A percentile compares a stretch with the other conserved stretches of the same genome.
Evolutionary conservation across 2,113 vertebrate genomes (phyloP).

Genomic region (Pleuronectes platessa): DNA sequence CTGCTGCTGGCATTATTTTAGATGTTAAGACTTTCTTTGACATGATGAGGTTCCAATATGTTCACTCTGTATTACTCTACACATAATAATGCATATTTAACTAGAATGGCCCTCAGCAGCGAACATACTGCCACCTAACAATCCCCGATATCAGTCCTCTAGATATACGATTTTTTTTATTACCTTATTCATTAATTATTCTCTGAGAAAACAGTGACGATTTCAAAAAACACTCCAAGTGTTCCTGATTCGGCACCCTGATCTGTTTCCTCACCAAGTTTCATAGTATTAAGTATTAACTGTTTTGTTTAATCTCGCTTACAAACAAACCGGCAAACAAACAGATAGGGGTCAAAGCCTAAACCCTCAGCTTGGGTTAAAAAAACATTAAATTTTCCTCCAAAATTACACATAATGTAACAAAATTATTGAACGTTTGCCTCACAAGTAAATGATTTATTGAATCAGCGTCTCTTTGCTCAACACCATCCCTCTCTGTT

Average conservation of each 20-base stretch:
- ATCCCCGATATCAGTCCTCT: too few species aligned
- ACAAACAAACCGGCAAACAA: too few species aligned
- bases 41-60: neutral
- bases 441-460: constrained; percentile 24
- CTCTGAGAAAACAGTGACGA: neutral
- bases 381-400: constrained; percentile 4
- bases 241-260: too few species aligned
- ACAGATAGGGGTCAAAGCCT: too few species aligned
- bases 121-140: too few species aligned
- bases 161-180: too few species aligned
- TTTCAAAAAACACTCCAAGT: neutral
- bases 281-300: too few species aligned
- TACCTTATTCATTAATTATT: neutral
- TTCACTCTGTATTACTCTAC: neutral
- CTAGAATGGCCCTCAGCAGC: too few species aligned
- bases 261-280: too few species aligned
- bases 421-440: constrained; percentile 13
- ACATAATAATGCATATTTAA: neutral
- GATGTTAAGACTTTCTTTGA: neutral
- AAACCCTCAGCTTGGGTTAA: too few species aligned
- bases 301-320: too few species aligned
- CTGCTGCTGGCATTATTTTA: neutral
- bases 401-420: constrained; percentile 1
- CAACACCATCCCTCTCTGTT: constrained; percentile 2
- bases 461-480: constrained; percentile 40